phyloP scores from a whole-genome alignment of 2,888 invertebrate species.

The Vandiemenella viatica region DNA sequence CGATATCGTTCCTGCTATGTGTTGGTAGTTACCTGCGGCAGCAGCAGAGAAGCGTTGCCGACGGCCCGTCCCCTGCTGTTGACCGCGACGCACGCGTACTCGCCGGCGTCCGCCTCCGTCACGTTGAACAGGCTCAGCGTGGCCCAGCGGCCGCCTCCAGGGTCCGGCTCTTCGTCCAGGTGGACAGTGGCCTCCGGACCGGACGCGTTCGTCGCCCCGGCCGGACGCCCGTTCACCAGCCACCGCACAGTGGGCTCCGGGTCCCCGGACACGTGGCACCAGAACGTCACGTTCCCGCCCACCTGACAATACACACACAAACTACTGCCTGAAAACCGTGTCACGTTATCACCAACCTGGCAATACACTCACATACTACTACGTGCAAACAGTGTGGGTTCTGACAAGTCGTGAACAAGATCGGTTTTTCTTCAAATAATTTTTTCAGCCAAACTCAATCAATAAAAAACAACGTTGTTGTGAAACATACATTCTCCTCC shows the following conservation, averaged over 20 bases:
- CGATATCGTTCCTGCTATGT: too few species aligned
- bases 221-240: slow-evolving; percentile 58
- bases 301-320: too few species aligned
- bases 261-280: slow-evolving; percentile 67
- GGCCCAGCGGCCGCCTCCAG: slow-evolving; percentile 43
- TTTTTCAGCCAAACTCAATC: too few species aligned
- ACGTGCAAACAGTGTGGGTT: too few species aligned
- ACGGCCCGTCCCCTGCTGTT: slow-evolving; percentile 47
- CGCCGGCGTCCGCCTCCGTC: slow-evolving; percentile 66
- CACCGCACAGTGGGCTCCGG: slow-evolving; percentile 71
- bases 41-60: slow-evolving; percentile 37
- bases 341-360: too few species aligned
- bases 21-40: too few species aligned
- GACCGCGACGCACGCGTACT: slow-evolving; percentile 66
- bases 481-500: too few species aligned
- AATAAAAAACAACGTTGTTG: too few species aligned
- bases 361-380: too few species aligned
- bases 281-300: slow-evolving; percentile 68
- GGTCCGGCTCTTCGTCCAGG: slow-evolving; percentile 13
- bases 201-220: slow-evolving; percentile 30
- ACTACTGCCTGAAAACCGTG: too few species aligned
- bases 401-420: too few species aligned
- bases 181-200: slow-evolving; percentile 14
- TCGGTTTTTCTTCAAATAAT: too few species aligned
- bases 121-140: slow-evolving; percentile 72